Conservation (phyloP, 2,888 invertebrate species). For the Lithophane ornitopus region DNA sequence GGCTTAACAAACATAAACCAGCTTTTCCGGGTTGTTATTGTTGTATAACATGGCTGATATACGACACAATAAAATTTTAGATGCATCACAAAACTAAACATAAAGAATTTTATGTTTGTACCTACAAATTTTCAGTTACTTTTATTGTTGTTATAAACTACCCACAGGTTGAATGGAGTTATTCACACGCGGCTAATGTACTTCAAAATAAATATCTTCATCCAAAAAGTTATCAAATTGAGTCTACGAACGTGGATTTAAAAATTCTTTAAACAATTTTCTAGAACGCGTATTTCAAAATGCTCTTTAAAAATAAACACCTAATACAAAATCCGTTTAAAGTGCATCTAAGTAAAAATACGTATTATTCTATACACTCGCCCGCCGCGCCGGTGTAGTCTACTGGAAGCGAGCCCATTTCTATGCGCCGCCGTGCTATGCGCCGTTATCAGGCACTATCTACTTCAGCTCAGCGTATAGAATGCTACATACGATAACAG, state of each 20-base stretch:
- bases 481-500: constrained; percentile 63
- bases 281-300: constrained; percentile 42
- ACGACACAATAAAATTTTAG: constrained; percentile 40
- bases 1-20: neutral
- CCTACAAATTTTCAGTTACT: constrained; percentile 33
- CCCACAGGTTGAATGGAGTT: constrained; percentile 13
- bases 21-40: constrained; percentile 21
- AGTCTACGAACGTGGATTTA: neutral
- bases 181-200: constrained; percentile 3
- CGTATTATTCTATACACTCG: constrained; percentile 62
- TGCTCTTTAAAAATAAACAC: constrained; percentile 60
- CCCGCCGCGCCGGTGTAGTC: constrained; percentile 50
- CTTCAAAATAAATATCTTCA: constrained; percentile 11
- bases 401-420: constrained; percentile 69
- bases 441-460: constrained; percentile 66
- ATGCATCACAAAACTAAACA: constrained; percentile 50
- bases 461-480: constrained; percentile 59
- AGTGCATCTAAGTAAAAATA: constrained; percentile 67
- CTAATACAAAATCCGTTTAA: constrained; percentile 62
- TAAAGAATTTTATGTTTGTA: constrained; percentile 43
- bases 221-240: constrained; percentile 12
- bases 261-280: constrained; percentile 20
- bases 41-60: constrained; percentile 22
- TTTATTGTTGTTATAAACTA: constrained; percentile 36
- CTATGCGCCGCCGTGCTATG: constrained; percentile 63